A percentile compares a stretch with the other conserved stretches of the same genome.
These are phyloP conservation scores for Tupaia chinensis DNA, from an alignment of 2,113 vertebrate species.

Conservation along the genomic window DNA sequence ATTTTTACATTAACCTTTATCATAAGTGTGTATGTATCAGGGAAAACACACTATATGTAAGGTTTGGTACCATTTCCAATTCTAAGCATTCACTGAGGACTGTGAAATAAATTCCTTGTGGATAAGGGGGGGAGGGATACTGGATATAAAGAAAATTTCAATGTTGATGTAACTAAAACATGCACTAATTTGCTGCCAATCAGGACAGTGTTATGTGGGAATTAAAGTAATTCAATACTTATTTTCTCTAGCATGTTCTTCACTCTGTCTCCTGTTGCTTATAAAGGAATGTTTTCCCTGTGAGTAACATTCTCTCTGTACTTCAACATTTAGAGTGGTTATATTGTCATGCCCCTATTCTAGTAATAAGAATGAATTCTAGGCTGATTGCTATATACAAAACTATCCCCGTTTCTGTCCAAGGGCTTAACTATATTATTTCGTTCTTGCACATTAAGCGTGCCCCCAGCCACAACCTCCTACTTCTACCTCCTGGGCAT, in stretches of 20 bases:
- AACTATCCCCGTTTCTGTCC: neutral
- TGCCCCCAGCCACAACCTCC: neutral
- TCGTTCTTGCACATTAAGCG: neutral
- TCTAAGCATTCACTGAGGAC: too few relatives aligned
- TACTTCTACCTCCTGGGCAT: neutral
- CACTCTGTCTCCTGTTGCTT: too few relatives aligned
- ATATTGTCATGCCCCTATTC: neutral
- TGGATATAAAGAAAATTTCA: too few relatives aligned
- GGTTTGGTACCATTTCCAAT: too few relatives aligned
- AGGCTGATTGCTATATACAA: neutral
- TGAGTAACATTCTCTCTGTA: neutral
- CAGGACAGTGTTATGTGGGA: neutral
- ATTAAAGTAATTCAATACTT: neutral
- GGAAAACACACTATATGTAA: too few relatives aligned
- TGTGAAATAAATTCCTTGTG: too few relatives aligned
- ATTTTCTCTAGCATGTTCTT: neutral
- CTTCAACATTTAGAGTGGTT: neutral
- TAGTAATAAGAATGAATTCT: neutral
- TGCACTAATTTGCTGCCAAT: neutral
- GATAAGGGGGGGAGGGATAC: too few relatives aligned
- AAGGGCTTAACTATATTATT: neutral
- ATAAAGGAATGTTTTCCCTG: neutral
- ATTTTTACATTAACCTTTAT: too few relatives aligned
- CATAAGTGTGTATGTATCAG: too few relatives aligned
- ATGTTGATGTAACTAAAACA: too few relatives aligned